Conservation (phyloP, 2,888 invertebrate genomes). For the Blastobasis adustella region DNA sequence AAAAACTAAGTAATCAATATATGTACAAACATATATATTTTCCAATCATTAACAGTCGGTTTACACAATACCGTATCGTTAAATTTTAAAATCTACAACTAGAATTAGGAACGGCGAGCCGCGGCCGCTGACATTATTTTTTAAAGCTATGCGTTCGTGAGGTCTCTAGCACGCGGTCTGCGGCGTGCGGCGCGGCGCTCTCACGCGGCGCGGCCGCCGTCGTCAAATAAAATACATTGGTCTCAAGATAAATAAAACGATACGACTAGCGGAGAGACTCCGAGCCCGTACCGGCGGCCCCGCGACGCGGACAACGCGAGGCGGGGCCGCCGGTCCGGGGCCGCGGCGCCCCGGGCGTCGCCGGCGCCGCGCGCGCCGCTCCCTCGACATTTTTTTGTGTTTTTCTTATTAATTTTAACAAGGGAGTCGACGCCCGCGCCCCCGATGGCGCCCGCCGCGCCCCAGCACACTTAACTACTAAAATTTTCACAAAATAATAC, state of each 20-base stretch:
- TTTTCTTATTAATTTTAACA: conserved; percentile 52
- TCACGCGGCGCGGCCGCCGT: conserved; percentile 31
- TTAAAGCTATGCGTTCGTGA: conserved; percentile 52
- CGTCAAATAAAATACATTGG: conserved; percentile 65
- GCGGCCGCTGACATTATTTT: conserved; percentile 24
- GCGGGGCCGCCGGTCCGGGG: background rate
- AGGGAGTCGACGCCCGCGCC: conserved; percentile 23
- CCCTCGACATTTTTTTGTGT: conserved; percentile 48
- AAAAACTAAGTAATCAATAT: conserved; percentile 31
- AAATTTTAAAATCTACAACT: conserved; percentile 63
- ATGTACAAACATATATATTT: conserved; percentile 69
- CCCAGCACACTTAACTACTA: conserved; percentile 60
- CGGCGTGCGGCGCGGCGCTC: conserved; percentile 16
- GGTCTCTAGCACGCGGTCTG: conserved; percentile 21
- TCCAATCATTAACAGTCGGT: conserved; percentile 61
- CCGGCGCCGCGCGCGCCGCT: conserved; percentile 16
- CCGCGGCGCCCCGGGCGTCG: conserved; percentile 10
- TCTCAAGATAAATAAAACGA: conserved; percentile 67
- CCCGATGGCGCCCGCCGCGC: conserved; percentile 26
- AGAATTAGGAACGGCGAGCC: conserved; percentile 46
- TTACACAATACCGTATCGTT: conserved; percentile 53
- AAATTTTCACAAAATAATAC: conserved; percentile 74
- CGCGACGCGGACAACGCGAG: conserved; percentile 20
- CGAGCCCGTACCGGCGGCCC: conserved; percentile 38
- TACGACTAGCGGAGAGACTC: conserved; percentile 48